These are phyloP conservation scores for Prietella phreatophila DNA, from an alignment of 2,113 vertebrate species.

Conservation along the genomic window DNA sequence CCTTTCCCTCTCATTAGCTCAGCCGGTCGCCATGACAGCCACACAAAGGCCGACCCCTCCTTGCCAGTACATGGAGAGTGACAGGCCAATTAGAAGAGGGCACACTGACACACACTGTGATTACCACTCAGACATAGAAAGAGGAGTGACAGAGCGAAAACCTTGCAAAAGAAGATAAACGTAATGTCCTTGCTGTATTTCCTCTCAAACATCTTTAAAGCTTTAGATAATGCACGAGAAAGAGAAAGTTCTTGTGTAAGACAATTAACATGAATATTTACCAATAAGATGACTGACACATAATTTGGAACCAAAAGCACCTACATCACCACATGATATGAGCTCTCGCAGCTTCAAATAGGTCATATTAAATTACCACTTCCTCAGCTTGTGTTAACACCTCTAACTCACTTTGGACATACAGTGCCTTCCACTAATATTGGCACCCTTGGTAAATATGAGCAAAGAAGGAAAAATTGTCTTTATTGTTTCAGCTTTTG, in stretches of 20 bases:
- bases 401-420: not conserved
- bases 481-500: too few species aligned
- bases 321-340: not conserved
- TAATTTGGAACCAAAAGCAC: not conserved
- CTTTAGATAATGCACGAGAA: not conserved
- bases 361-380: not conserved
- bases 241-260: not conserved
- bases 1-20: constrained; percentile 73
- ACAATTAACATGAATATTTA: not conserved
- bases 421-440: too few species aligned
- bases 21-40: constrained; percentile 74
- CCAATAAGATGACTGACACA: constrained; percentile 5
- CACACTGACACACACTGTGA: constrained; percentile 73
- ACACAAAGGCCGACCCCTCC: constrained; percentile 68
- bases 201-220: constrained; percentile 3
- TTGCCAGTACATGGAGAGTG: constrained; percentile 63
- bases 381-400: not conserved
- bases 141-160: constrained; percentile 7
- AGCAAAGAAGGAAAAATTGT: too few species aligned
- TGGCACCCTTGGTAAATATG: too few species aligned
- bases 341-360: not conserved
- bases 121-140: constrained; percentile 62
- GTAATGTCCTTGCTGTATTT: constrained; percentile 13
- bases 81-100: constrained; percentile 76
- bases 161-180: constrained; percentile 34